These are phyloP conservation scores for Mus minutoides DNA, from an alignment of 2,797 vertebrate species.

Conservation along the genomic window DNA sequence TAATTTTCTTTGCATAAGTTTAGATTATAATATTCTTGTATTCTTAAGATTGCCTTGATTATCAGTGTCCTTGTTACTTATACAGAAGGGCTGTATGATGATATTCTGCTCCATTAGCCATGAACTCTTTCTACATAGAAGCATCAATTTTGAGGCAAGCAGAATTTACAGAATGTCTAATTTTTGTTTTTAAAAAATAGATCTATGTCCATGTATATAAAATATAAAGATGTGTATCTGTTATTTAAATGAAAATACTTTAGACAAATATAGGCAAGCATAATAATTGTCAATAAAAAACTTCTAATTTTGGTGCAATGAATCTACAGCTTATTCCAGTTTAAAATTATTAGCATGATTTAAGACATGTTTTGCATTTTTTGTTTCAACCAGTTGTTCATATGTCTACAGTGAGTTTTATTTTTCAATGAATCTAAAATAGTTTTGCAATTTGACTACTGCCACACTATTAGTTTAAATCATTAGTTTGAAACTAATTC, in stretches of 20 bases:
- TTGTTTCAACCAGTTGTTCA: background rate
- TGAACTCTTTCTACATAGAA: background rate
- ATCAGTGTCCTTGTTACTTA: background rate
- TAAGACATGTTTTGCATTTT: background rate
- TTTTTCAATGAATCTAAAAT: background rate
- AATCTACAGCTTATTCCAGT: background rate
- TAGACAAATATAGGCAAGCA: background rate
- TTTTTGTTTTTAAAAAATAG: background rate
- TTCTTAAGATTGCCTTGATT: background rate
- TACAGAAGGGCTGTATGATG: background rate
- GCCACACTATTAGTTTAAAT: background rate
- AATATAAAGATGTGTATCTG: background rate
- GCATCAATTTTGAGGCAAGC: background rate
- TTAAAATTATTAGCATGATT: background rate
- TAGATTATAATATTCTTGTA: background rate
- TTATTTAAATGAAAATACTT: background rate
- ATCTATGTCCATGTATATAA: background rate
- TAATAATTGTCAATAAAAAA: background rate
- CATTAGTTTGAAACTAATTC: background rate
- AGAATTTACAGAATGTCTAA: background rate
- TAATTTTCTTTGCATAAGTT: background rate
- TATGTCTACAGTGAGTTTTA: background rate
- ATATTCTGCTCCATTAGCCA: background rate
- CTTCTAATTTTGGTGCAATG: background rate
- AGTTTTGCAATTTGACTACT: background rate